These are phyloP conservation scores for Aricia artaxerxes DNA, from an alignment of 2,888 invertebrate species.

Conservation along the genomic window DNA sequence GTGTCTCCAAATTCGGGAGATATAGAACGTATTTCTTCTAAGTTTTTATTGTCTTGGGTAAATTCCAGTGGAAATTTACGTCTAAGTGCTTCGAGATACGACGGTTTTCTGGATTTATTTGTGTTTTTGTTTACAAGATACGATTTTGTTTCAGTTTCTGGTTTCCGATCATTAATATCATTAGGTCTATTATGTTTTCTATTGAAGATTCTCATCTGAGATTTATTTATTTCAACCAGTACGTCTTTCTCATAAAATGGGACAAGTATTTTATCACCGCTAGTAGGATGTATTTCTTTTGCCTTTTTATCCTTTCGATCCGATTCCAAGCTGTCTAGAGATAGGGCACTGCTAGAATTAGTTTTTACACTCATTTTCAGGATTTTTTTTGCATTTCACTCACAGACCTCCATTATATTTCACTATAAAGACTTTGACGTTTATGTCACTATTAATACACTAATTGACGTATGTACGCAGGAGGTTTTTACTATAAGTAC, in stretches of 20 bases:
- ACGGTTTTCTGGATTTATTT: constrained; percentile 49
- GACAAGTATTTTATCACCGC: constrained; percentile 69
- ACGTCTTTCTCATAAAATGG: constrained; percentile 76
- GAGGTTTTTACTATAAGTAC: not conserved
- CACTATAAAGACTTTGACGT: not conserved
- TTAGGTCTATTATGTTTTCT: constrained; percentile 44
- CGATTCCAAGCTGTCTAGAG: constrained; percentile 66
- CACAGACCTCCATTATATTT: not conserved
- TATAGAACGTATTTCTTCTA: constrained; percentile 62
- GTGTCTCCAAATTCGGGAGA: constrained; percentile 72
- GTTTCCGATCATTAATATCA: constrained; percentile 46
- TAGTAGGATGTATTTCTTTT: constrained; percentile 48
- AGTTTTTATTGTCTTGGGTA: constrained; percentile 40
- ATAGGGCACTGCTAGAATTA: constrained; percentile 60
- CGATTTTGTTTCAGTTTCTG: constrained; percentile 44
- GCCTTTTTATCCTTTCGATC: constrained; percentile 50
- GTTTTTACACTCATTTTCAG: constrained; percentile 59
- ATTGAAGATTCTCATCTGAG: constrained; percentile 49
- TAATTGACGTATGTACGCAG: not conserved
- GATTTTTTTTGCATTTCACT: not conserved
- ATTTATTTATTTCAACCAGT: constrained; percentile 66
- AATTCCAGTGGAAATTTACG: constrained; percentile 57
- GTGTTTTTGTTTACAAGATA: constrained; percentile 64
- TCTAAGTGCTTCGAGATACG: constrained; percentile 69
- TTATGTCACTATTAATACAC: not conserved